A percentile compares a stretch with the other conserved stretches of the same genome.
Evolutionary conservation across 2,888 invertebrate species (phyloP).

Genomic region (Drosophila melanosoma): DNA sequence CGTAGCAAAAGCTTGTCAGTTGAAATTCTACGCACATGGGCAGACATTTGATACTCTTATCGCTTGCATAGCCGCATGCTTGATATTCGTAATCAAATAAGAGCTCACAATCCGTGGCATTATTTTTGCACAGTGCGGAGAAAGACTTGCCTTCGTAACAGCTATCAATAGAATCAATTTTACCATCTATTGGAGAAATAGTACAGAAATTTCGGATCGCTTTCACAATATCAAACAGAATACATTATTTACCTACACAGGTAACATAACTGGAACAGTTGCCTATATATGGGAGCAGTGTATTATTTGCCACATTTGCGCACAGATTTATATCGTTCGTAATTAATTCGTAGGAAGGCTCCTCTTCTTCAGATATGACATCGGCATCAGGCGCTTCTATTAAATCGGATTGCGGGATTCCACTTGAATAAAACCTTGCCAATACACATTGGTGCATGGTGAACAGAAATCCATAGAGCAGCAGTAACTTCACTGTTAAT

Average conservation of each 20-base stretch:
- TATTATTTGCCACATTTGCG: constrained; percentile 42
- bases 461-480: constrained; percentile 33
- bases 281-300: constrained; percentile 57
- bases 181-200: constrained; percentile 10
- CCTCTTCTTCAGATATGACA: neutral
- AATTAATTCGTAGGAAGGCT: neutral
- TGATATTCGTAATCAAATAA: constrained; percentile 49
- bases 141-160: constrained; percentile 38
- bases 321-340: constrained; percentile 59
- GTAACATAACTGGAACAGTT: constrained; percentile 60
- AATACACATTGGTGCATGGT: constrained; percentile 14
- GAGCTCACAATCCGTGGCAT: constrained; percentile 9
- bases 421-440: neutral
- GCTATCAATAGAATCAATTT: neutral
- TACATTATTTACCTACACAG: constrained; percentile 56
- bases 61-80: neutral
- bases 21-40: constrained; percentile 22
- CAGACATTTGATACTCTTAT: constrained; percentile 25
- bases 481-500: constrained; percentile 39
- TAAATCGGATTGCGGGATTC: neutral
- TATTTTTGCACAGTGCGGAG: rapidly evolving
- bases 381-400: constrained; percentile 47
- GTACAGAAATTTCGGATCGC: neutral
- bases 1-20: constrained; percentile 72
- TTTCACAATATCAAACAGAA: neutral